Base-by-base conservation (phyloP, 1,140 invertebrate genomes). In the Bombus turneri region DNA sequence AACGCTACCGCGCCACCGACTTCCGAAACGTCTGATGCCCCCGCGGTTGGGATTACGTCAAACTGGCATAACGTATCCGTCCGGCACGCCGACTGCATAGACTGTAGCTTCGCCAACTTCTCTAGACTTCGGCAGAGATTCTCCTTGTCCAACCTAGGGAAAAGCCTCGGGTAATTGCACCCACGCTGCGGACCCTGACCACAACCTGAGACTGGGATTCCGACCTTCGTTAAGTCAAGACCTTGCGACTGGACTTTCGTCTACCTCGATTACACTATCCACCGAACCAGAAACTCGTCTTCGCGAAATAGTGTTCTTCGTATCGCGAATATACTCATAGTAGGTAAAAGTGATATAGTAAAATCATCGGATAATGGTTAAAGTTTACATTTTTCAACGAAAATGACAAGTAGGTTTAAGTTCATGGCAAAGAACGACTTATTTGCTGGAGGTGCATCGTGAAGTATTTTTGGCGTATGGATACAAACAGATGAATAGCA, bases 51-150 rank as follows among this genome's bases (percentile, higher is more conserved):
- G 91, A 93, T 93, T 93, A 92, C 92, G 88, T 93, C 89, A 93
- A 93, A 93, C 91, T 90, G 85, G 89, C 91, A 92, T 92, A 91
- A 92, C 92, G 74, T 72, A 91, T 92, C 89, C 86, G 79, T 77
- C 15, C 28, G 37, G 59, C 18, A 62, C 76, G 62, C 73, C 9
- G 83, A 77, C 66, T 9, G 78, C 80, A 76, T 74, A 81, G 75
- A 77, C 41, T 6, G 71, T 39, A 47, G 66, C 47, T 62, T 80
- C 34, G 57, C 28, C 88, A 87, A 92, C 88, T 93, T 91, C 87
- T 74, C 76, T 81, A 88, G 88, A 91, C 91, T 92, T 92, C 59
- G 75, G 53, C 72, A 73, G 85, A 90, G 92, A 92, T 93, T 93
- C 90, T 90, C 88, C 80, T 82, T 87, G 82, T 86, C 88, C 87